These are phyloP conservation scores for Zaprionus davidi DNA, from an alignment of 1,140 invertebrate species.

Conservation along the genomic window DNA sequence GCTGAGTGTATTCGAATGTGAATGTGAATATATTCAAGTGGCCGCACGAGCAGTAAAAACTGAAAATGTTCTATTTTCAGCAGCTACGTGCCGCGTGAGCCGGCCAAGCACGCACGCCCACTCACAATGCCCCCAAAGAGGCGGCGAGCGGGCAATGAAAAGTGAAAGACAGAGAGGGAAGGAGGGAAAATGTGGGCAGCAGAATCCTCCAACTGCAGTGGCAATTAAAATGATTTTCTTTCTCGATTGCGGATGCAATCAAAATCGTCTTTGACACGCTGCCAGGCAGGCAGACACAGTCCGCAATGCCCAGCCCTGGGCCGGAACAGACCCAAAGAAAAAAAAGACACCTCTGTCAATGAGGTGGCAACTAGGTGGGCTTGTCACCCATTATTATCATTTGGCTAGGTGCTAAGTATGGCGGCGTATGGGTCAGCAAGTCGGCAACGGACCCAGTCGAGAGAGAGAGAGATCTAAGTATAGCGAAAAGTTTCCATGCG, in stretches of 20 bases:
- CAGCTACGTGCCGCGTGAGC: constrained; percentile 38
- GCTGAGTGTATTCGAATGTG: constrained; percentile 16
- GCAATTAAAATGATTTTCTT: constrained; percentile 52
- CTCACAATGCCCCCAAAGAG: constrained; percentile 5
- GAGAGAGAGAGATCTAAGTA: neutral
- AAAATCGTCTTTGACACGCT: constrained; percentile 61
- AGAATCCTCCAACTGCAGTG: constrained; percentile 7
- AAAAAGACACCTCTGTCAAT: constrained; percentile 20
- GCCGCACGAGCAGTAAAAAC: constrained; percentile 38
- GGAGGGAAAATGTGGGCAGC: neutral
- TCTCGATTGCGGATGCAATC: constrained; percentile 42
- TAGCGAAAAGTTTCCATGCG: constrained; percentile 42
- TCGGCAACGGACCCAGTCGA: neutral
- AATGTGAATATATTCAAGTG: constrained; percentile 24
- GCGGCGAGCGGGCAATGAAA: neutral
- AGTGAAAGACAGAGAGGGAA: neutral
- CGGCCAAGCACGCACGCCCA: constrained; percentile 36
- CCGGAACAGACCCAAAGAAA: constrained; percentile 14
- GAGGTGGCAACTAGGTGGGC: constrained; percentile 30
- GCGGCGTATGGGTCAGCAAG: constrained; percentile 6
- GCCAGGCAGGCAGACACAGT: constrained; percentile 42
- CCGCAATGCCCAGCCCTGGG: neutral
- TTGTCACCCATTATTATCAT: constrained; percentile 3
- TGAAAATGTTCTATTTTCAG: constrained; percentile 45
- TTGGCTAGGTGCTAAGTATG: constrained; percentile 25